These are phyloP conservation scores for Dilophus febrilis DNA, from an alignment of 2,888 invertebrate genomes.

Conservation along the genomic window DNA sequence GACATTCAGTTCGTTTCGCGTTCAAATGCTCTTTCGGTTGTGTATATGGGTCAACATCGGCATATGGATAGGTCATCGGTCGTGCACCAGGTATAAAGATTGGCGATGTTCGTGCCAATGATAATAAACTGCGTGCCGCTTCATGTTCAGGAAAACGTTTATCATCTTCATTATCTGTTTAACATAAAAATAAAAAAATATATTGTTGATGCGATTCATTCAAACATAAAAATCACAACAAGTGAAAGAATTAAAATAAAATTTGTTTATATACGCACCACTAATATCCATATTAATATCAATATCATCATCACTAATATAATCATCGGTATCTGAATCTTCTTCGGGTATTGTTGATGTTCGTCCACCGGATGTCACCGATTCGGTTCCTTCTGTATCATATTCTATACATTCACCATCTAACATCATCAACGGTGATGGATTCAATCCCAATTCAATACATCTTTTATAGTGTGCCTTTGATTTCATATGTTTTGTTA, in stretches of 20 bases:
- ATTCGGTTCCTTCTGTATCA: constrained; percentile 31
- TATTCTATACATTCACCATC: constrained; percentile 41
- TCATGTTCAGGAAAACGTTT: constrained; percentile 66
- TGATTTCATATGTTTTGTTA: constrained; percentile 97
- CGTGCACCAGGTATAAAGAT: constrained; percentile 34
- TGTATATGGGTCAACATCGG: too few species aligned
- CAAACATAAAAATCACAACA: too few species aligned
- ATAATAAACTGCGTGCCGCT: constrained; percentile 66
- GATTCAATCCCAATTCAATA: constrained; percentile 62
- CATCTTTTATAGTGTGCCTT: constrained; percentile 94
- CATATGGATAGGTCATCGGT: constrained; percentile 45
- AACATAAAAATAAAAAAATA: constrained; percentile 9
- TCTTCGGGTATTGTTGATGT: constrained; percentile 31
- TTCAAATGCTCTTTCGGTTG: too few species aligned
- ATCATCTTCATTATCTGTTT: constrained; percentile 45
- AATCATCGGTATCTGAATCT: constrained; percentile 48
- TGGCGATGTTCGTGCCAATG: constrained; percentile 42
- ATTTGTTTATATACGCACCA: constrained; percentile 31
- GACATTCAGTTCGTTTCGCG: not conserved
- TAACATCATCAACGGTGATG: constrained; percentile 49
- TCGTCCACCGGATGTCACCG: constrained; percentile 22
- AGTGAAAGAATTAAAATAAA: constrained; percentile 2
- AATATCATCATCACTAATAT: constrained; percentile 45
- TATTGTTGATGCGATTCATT: too few species aligned
- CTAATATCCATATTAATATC: constrained; percentile 47